Base-by-base conservation (phyloP, 2,113 vertebrate species). In the Pardalotus punctatus region DNA sequence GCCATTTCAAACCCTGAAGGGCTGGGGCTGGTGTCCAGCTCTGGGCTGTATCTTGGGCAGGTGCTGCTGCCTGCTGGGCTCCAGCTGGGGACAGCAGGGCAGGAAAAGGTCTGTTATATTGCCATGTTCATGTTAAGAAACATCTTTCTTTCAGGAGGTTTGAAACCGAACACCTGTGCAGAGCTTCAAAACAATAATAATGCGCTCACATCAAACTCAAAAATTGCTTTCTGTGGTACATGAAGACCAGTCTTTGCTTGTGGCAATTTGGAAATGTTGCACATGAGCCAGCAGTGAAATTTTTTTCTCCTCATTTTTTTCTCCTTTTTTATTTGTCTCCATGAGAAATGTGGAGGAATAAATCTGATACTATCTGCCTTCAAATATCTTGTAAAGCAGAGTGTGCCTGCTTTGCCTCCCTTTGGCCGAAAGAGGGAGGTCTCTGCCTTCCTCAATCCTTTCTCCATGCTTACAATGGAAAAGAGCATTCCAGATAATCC, bases 291-390 rank as follows among this genome's bases (percentile, higher is more conserved):
- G 2, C 1, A 4, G 7, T 38, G 33, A 70, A 29, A 23, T 12
- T 3, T 14, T 3, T 0, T 1, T 9, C 2, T 4, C 16, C 5
- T 1, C 1, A 0, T 28, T 31, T 7, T 78, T 88, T 62, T 14
- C 33, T 50, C 11, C 12, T 54, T 16, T 51, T 85, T 12, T 23
- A 35, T 81, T 54, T n/a, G 11, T 43, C 21, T 18, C 2, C 0
- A 1, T 76, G n/a, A 31, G 54, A 77, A 64, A 31, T 2, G 1
- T 2, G 23, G 9, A 10, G 5, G 1, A 6, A 22, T 22, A 29
- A 28, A 0, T 5, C 5, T 4, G 1, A 2, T 19, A 2, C 2
- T 24, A 2, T 29, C n/a, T 70, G 20, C 31, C 27, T 65, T 76
- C 10, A 35, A 13, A 21, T 56, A 10, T 29, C 22, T 27, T 17